A percentile compares a stretch with the other conserved stretches of the same genome.
phyloP scores from a whole-genome alignment of 2,113 vertebrate species.

The Pachypanchax playfairii region DNA sequence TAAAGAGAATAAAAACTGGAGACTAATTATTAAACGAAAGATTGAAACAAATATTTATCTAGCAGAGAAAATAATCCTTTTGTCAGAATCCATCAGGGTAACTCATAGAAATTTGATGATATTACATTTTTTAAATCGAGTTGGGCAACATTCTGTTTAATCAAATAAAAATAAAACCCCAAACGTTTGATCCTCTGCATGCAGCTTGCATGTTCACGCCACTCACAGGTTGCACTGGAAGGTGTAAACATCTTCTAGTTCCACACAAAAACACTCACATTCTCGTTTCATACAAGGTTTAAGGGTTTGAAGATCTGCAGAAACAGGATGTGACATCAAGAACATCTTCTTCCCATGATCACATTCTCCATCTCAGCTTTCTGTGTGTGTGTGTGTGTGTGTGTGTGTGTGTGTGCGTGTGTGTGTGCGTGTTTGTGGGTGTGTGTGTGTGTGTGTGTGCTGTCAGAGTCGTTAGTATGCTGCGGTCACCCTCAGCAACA shows the following conservation, averaged over 20 bases:
- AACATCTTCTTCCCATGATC: slow-evolving; percentile 57
- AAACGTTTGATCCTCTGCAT: no score
- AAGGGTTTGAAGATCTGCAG: slow-evolving; percentile 7
- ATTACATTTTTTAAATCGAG: no score
- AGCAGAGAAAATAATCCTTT: no score
- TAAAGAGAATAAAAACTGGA: no score
- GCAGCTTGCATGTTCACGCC: no score
- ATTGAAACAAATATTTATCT: no score
- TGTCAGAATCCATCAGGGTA: no score
- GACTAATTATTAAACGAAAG: no score
- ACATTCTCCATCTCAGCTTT: slow-evolving; percentile 36
- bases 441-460: slow-evolving; percentile 13
- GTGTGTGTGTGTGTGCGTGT: slow-evolving; percentile 16
- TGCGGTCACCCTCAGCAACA: slow-evolving; percentile 54
- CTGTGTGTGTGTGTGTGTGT: slow-evolving; percentile 15
- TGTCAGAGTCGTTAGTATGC: slow-evolving; percentile 64
- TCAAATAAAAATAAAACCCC: no score
- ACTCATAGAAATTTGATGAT: no score
- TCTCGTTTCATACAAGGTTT: not conserved
- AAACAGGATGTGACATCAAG: slow-evolving; percentile 31
- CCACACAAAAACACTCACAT: not conserved
- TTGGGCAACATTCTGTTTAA: no score
- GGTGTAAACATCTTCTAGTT: slow-evolving; percentile 4
- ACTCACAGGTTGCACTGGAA: slow-evolving; percentile 10
- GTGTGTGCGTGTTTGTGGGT: slow-evolving; percentile 18